A percentile compares a stretch with the other conserved stretches of the same genome.
These are phyloP conservation scores for Panagrolaimus sp. DNA, from an alignment of 1,140 invertebrate species.

Conservation along the genomic window DNA sequence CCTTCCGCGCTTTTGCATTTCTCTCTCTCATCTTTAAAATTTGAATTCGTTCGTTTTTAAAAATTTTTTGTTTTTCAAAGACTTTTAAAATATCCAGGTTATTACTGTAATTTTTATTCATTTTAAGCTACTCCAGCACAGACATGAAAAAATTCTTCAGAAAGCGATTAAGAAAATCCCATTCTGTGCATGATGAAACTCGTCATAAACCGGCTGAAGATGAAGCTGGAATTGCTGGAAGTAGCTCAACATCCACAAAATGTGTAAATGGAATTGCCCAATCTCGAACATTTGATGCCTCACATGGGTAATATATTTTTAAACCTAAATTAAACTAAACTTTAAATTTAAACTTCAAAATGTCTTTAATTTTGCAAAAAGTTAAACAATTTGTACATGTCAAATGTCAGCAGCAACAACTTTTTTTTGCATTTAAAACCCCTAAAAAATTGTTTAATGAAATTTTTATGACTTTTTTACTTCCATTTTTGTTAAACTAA, in stretches of 20 bases:
- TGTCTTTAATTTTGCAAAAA: not conserved
- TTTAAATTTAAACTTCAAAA: not conserved
- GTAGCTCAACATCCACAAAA: not conserved
- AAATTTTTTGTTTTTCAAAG: not conserved
- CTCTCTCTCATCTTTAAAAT: no score
- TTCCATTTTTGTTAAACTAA: not conserved
- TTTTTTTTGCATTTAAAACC: conserved; percentile 20
- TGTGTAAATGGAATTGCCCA: conserved; percentile 22
- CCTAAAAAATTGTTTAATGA: conserved; percentile 15
- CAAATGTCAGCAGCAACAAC: conserved; percentile 14
- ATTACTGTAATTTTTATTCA: not conserved
- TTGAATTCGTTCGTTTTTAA: not conserved
- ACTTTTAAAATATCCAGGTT: not conserved
- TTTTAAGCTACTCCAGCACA: no score
- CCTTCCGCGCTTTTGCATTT: no score
- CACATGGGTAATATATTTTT: not conserved
- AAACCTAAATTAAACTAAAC: conserved; percentile 25
- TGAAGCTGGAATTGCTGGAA: conserved; percentile 31
- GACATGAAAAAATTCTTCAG: conserved; percentile 21
- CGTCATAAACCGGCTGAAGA: conserved; percentile 23
- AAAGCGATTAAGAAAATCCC: conserved; percentile 42
- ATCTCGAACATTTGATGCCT: conserved; percentile 42
- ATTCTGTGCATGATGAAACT: conserved; percentile 39
- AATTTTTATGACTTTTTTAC: conserved; percentile 19
- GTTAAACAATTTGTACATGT: not conserved